phyloP scores from a whole-genome alignment of 2,888 invertebrate genomes.

The Sussaba pulchella region DNA sequence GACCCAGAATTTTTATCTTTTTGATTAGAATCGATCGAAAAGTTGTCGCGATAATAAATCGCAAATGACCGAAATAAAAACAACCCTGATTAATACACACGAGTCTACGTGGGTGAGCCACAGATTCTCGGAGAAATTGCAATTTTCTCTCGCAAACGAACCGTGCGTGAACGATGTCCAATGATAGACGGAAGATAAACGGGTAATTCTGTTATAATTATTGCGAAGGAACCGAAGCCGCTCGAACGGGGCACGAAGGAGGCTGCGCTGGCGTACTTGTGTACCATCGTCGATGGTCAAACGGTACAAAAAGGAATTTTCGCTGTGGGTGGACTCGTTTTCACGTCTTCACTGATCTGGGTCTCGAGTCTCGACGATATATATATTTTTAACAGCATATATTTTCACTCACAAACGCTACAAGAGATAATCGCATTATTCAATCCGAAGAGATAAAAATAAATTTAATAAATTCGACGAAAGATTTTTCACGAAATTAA shows the following conservation, averaged over 20 bases:
- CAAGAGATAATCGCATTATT: neutral
- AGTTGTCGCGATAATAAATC: too few relatives aligned
- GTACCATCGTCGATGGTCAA: conserved; percentile 45
- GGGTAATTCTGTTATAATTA: conserved; percentile 7
- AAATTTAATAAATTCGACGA: too few relatives aligned
- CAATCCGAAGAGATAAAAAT: neutral
- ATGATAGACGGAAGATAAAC: neutral
- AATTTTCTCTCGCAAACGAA: neutral
- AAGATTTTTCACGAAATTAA: neutral
- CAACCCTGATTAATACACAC: too few relatives aligned
- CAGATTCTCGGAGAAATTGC: neutral
- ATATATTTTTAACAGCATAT: neutral
- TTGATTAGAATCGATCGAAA: too few relatives aligned
- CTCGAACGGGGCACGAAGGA: conserved; percentile 1
- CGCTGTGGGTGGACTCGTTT: conserved; percentile 80
- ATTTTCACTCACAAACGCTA: neutral
- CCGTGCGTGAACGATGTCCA: too few relatives aligned
- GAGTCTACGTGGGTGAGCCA: neutral
- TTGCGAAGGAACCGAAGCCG: neutral
- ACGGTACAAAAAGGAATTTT: conserved; percentile 73
- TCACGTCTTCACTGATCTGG: conserved; percentile 72
- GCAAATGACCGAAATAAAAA: too few relatives aligned
- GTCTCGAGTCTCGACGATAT: conserved; percentile 41
- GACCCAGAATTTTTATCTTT: too few relatives aligned
- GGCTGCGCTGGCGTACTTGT: conserved; percentile 36